These are phyloP conservation scores for Ganaspis brasiliensis DNA, from an alignment of 2,888 invertebrate species.

Conservation along the genomic window DNA sequence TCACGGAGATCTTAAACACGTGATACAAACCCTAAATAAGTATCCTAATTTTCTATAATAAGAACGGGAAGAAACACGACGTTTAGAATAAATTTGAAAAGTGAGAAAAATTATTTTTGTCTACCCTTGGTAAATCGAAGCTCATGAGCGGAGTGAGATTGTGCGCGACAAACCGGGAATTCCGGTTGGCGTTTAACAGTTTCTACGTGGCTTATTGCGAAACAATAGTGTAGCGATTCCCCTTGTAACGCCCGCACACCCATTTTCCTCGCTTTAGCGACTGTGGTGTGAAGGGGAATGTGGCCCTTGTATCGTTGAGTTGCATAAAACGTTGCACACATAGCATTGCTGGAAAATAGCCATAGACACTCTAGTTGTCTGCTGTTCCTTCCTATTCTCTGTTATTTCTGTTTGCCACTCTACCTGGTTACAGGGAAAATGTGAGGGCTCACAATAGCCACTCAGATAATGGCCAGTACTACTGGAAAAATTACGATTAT, in stretches of 20 bases:
- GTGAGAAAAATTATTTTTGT: not conserved
- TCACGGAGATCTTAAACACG: no score
- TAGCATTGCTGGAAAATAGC: constrained; percentile 30
- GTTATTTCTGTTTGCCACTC: constrained; percentile 17
- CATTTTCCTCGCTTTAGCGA: constrained; percentile 34
- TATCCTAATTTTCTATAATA: no score
- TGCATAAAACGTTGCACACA: constrained; percentile 25
- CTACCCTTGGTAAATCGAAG: constrained; percentile 13
- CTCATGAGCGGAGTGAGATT: constrained; percentile 31
- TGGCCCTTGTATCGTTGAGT: constrained; percentile 10
- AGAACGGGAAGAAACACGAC: no score
- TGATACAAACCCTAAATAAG: no score
- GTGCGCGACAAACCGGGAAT: constrained; percentile 28
- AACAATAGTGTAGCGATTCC: constrained; percentile 40
- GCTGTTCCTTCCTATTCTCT: constrained; percentile 35
- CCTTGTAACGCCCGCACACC: constrained; percentile 4
- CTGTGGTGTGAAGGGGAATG: constrained; percentile 36
- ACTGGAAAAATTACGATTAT: constrained; percentile 32
- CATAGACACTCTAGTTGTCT: constrained; percentile 20
- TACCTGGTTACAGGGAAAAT: constrained; percentile 6
- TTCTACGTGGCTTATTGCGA: constrained; percentile 45
- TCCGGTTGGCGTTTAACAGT: constrained; percentile 41
- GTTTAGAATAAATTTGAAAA: not conserved
- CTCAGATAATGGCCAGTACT: constrained; percentile 30
- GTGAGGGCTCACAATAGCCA: constrained; percentile 1